Evolutionary conservation across 2,113 vertebrate genomes (phyloP), one percentile per base, ranked within the genome.

Genomic region (Amphiprion ocellaris): DNA sequence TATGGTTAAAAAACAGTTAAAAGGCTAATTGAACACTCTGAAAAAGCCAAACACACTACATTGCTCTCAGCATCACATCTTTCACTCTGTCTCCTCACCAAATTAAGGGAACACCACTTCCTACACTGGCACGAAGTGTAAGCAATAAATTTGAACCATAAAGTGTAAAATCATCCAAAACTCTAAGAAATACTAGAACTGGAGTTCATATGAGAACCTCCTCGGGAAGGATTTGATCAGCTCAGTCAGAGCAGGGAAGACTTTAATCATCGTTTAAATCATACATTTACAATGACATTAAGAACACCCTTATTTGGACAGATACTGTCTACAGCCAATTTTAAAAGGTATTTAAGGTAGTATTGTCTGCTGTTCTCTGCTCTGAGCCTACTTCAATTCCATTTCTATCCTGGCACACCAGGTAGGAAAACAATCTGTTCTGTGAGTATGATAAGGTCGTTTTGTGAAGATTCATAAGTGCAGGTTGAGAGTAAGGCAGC

Each of bases 381-480:
- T 73, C 30, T 59, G 67, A 69, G 41, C 49, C 68, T 21, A 37
- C 26, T 77, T 63, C 64, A 72, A 63, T 77, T 65, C 41, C 60
- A 63, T 87, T 79, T 84, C 68, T 73, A 67, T 64, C 54, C 63
- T 23, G 53, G 46, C 17, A 58, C 54, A 73, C 41, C 54, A 60
- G 61, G 55, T 44, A 39, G 66, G 77, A 81, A 71, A 83, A 84
- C 84, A 74, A 79, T 92, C 81, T 70, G 69, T 55, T 81, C 69
- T 58, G 55, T n/a, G 63, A 83, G 80, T 50, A 81, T 76, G 82
- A 86, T 84, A 58, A 87, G 80, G 81, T 84, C 71, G 19, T 79
- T 88, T 67, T 62, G 74, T 71, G 55, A 67, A 76, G 83, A 89
- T 86, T 79, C 84, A 61, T 89, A 89, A 91, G 89, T 89, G 84